Base-by-base conservation (phyloP, 2,888 invertebrate genomes). In the Macaria notata region DNA sequence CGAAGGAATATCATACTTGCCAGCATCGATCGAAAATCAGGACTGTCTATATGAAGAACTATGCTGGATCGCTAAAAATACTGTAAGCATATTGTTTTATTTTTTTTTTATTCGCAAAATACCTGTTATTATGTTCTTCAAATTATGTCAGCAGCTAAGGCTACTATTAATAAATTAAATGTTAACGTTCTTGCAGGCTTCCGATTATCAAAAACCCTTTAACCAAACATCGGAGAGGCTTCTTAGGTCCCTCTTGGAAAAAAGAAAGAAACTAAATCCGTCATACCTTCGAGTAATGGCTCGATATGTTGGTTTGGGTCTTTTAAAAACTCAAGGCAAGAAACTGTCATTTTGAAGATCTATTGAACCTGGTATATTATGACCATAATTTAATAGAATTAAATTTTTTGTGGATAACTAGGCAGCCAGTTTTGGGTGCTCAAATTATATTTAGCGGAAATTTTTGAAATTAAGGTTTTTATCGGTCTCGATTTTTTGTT, bases 281-380 rank as follows among this genome's bases (percentile, higher is more conserved):
- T 88, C 89, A 0, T 90, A 90, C 63, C 78, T 90, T 8, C 73
- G 89, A 46, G 86, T 90, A 3, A 86, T 90, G 88, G 89, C 90
- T n/a, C 78, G 88, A n/a, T 89, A 89, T 48, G 86, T 89, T 1
- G 90, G 90, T 0, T 72, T 89, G 5, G 89, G 90, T 6, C 73
- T 90, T 9, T 65, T 90, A 9, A 87, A 84, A 65, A 61, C 72
- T 1, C 75, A 77, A 3, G 66, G 56, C 6, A 73, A 68, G 60
- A 68, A 62, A 58, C 66, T 43, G 49, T 19, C 30, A 6, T 9
- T 45, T 31, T n/a, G 63, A 51, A 62, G 69, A 64, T 69, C 63
- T 19, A 19, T 19, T 19, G 19, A 19, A 19, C 19, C 19, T 19
- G 19, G 19, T 19, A 19, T 19, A 1, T 19, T 19, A 19, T 19